phyloP scores from a whole-genome alignment of 1,140 invertebrate genomes.

The Pogonus chalceus region DNA sequence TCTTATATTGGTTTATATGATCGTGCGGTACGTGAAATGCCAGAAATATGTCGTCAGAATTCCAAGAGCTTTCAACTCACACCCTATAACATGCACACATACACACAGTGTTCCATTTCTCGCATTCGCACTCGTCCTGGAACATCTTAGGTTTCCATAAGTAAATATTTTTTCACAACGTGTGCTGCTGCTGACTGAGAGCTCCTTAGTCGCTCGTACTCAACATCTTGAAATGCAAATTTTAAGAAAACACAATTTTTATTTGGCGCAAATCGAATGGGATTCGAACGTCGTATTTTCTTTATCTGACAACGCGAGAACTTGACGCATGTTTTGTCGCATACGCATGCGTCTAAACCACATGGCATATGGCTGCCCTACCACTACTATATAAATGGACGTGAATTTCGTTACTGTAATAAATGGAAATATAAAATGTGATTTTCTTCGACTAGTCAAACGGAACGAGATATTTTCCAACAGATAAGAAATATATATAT shows the following conservation, averaged over 20 bases:
- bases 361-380: too few relatives aligned
- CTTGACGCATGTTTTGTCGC: not conserved
- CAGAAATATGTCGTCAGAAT: too few relatives aligned
- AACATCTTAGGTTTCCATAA: not conserved
- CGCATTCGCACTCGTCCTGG: too few relatives aligned
- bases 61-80: too few relatives aligned
- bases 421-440: conserved; percentile 6
- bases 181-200: not conserved
- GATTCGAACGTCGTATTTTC: not conserved
- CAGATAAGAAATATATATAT: too few relatives aligned
- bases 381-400: not conserved
- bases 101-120: too few relatives aligned
- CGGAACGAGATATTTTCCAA: too few relatives aligned
- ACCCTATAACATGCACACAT: too few relatives aligned
- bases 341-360: not conserved
- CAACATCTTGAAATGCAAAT: not conserved
- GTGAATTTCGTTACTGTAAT: conserved; percentile 1
- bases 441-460: conserved; percentile 1
- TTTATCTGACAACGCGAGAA: not conserved
- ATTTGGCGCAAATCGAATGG: conserved; percentile 1
- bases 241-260: conserved; percentile 8
- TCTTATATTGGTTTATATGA: too few relatives aligned
- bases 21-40: too few relatives aligned
- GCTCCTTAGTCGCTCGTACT: not conserved
- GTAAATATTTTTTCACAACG: conserved; percentile 1